Evolutionary conservation across 2,113 vertebrate genomes (phyloP).

Genomic region (Rhineura floridana): DNA sequence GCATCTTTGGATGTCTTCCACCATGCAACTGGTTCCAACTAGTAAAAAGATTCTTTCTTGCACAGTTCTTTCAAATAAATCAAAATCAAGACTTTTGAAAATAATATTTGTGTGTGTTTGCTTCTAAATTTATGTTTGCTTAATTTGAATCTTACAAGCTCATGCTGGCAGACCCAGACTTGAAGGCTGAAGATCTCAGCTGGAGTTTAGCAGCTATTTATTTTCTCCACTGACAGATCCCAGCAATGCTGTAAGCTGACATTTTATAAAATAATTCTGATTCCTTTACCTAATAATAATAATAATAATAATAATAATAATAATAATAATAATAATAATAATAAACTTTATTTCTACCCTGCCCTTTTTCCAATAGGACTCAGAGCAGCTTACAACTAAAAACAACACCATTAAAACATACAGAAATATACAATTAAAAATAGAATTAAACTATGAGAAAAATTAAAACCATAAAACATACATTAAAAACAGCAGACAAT

Average conservation of each 20-base stretch:
- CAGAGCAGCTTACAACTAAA: too few relatives aligned
- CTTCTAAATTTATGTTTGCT: not conserved
- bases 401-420: too few relatives aligned
- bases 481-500: too few relatives aligned
- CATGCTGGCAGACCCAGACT: not conserved
- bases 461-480: too few relatives aligned
- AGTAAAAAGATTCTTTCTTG: not conserved
- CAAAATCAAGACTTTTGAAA: not conserved
- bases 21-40: not conserved
- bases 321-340: too few relatives aligned
- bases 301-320: too few relatives aligned
- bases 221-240: not conserved
- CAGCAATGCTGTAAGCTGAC: not conserved
- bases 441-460: too few relatives aligned
- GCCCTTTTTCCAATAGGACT: too few relatives aligned
- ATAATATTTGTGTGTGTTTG: not conserved
- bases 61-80: not conserved
- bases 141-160: not conserved
- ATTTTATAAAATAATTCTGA: not conserved
- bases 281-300: not conserved
- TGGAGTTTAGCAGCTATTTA: not conserved
- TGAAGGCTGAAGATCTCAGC: not conserved
- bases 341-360: too few relatives aligned
- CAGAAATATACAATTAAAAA: too few relatives aligned
- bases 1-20: conserved; percentile 16